These are phyloP conservation scores for Myiotriccus ornatus DNA, from an alignment of 2,797 vertebrate genomes.

Conservation along the genomic window DNA sequence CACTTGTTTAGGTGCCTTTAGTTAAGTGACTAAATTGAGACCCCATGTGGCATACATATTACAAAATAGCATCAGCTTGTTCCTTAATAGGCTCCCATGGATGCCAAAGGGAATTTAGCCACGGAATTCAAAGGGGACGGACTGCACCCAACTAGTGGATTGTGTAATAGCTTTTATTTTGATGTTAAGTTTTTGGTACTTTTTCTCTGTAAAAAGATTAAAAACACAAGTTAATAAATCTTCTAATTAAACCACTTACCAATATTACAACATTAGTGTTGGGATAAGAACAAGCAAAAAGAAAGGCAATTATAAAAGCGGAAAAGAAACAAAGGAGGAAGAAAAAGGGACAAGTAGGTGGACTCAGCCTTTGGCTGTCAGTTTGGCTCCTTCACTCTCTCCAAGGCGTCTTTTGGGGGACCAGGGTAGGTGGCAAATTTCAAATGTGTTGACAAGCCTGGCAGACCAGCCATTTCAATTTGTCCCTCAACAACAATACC, in stretches of 20 bases:
- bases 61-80: conserved; percentile 16
- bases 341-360: conserved; percentile 9
- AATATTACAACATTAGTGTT: conserved; percentile 38
- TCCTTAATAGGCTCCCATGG: conserved; percentile 12
- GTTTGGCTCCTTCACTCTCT: conserved; percentile 20
- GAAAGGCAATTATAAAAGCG: conserved; percentile 29
- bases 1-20: conserved; percentile 20
- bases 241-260: conserved; percentile 37
- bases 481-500: conserved; percentile 18
- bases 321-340: conserved; percentile 47
- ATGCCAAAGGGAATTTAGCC: conserved; percentile 21
- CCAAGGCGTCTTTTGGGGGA: background rate
- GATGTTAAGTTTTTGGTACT: background rate
- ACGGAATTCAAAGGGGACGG: conserved; percentile 16
- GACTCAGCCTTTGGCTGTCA: conserved; percentile 12
- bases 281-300: conserved; percentile 10
- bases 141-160: conserved; percentile 20
- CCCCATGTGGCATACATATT: background rate
- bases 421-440: background rate
- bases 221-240: conserved; percentile 49
- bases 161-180: conserved; percentile 56
- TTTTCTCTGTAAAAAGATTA: conserved; percentile 30
- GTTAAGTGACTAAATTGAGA: conserved; percentile 36
- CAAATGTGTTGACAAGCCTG: conserved; percentile 50
- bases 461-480: background rate